Evolutionary conservation across 1,140 invertebrate species (phyloP).

Genomic region (Acromyrmex echinatior): DNA sequence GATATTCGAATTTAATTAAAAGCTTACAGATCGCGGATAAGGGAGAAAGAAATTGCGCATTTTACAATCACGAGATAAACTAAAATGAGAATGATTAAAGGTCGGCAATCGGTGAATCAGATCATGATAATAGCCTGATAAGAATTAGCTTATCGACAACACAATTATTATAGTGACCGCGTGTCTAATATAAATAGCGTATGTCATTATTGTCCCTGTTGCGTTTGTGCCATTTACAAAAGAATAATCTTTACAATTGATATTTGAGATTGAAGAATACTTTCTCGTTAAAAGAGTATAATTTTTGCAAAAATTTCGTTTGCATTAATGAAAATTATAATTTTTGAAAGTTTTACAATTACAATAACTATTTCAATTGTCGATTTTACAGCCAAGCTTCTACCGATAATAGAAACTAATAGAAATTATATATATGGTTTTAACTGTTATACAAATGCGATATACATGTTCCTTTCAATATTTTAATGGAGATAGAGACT

Average conservation of each 20-base stretch:
- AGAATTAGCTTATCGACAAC: constrained; percentile 43
- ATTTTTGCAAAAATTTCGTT: background rate
- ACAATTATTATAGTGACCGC: constrained; percentile 10
- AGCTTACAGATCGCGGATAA: constrained; percentile 2
- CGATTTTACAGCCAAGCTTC: background rate
- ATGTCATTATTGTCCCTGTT: background rate
- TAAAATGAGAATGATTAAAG: background rate
- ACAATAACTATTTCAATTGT: no score
- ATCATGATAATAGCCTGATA: constrained; percentile 58
- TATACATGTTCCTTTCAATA: background rate
- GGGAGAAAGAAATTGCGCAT: background rate
- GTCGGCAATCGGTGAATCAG: constrained; percentile 27
- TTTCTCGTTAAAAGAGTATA: background rate
- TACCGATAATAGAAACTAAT: background rate
- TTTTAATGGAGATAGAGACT: background rate
- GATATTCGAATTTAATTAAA: constrained; percentile 7
- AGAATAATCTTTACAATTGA: background rate
- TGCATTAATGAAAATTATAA: background rate
- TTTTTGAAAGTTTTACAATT: background rate
- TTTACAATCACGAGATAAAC: background rate
- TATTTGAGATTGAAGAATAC: background rate
- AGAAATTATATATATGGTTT: constrained; percentile 6
- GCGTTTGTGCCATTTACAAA: background rate
- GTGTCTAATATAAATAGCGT: background rate
- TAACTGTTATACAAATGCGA: background rate